Base-by-base conservation (phyloP, 2,797 vertebrate species). In the Chromobotia macracanthus region DNA sequence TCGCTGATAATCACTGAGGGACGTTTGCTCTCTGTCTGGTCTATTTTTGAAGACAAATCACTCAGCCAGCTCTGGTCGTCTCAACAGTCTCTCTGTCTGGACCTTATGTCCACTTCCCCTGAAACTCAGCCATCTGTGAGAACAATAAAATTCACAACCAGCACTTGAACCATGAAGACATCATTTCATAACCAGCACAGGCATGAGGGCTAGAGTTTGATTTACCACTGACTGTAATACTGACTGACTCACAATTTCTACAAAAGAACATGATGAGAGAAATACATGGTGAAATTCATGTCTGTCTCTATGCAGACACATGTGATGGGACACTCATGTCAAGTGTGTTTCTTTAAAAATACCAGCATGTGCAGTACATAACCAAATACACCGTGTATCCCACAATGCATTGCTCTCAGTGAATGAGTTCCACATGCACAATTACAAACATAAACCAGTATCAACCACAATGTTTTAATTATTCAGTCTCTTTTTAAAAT, bases 91-190 rank as follows among this genome's bases (percentile, higher is more conserved):
- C 66, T 79, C 70, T 75, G 81, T 82, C 81, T 79, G 71, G 46
- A 72, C 65, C 68, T 75, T 73, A 82, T 74, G 69, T 70, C 77
- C 72, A 56, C 38, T 2, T 77, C 69, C 80, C 83, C 81, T 80
- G 80, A 80, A 67, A 50, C 41, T 15, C 63, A 28, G 56, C 12
- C 56, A 69, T 81, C 68, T 81, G 81, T 13, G 31, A 50, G 66
- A 80, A 80, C 74, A 75, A 66, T 72, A 72, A 80, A 80, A 78
- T 79, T 72, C 76, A 72, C 66, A 25, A 41, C 61, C 10, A 31
- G 25, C 28, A 6, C n/a, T 44, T 46, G n/a, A 23, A 38, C n/a
- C 76, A 44, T 72, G 35, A 63, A 63, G 28, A 63, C 8, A 3
- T 31, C 16, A 31, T 5, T 61, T 28, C 16, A n/a, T 2, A 82